Evolutionary conservation across 2,888 invertebrate genomes (phyloP), one percentile per base, ranked within the genome.

Genomic region (Nudaria mundana): DNA sequence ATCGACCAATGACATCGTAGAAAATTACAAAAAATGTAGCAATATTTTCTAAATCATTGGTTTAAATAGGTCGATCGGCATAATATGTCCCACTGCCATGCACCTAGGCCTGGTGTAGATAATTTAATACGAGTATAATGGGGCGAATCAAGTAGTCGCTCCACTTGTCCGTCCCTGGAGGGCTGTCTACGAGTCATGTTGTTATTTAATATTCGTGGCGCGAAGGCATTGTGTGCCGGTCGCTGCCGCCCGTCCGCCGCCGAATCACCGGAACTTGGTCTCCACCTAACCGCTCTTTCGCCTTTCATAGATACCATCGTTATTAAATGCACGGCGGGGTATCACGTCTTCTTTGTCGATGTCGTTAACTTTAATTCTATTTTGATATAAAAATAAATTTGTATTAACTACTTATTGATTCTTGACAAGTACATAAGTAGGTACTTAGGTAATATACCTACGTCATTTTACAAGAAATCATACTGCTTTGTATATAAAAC

Each of bases 181-280:
- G 49, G 52, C 53, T 45, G 58, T 49, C 52, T 16, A 34, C 43
- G 12, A 25, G 34, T 44, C 50, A 66, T 70, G 34, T 26, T 13
- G 5, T n/a, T 42, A 59, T 47, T 71, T 67, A 69, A 56, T 76
- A 83, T 82, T 79, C 81, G 47, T 48, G 52, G 39, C 71, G 69
- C 66, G 40, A 55, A 56, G 39, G 40, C 50, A 50, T 28, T 51
- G 52, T 53, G 59, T 48, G 58, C 53, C 48, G 48, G 44, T 46
- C 50, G 63, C 53, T 64, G 38, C 59, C 65, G 66, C n/a, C 61
- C 70, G 66, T 52, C 61, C 62, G 63, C 55, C 61, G 48, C 51
- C 64, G 20, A 20, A 57, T 56, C 72, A 76, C 81, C 83, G 83
- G 83, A 83, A 80, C 75, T 71, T 47, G 44, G 57, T 58, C 59